Base-by-base conservation (phyloP, 1,140 invertebrate genomes). In the Anagrus nilaparvatae region DNA sequence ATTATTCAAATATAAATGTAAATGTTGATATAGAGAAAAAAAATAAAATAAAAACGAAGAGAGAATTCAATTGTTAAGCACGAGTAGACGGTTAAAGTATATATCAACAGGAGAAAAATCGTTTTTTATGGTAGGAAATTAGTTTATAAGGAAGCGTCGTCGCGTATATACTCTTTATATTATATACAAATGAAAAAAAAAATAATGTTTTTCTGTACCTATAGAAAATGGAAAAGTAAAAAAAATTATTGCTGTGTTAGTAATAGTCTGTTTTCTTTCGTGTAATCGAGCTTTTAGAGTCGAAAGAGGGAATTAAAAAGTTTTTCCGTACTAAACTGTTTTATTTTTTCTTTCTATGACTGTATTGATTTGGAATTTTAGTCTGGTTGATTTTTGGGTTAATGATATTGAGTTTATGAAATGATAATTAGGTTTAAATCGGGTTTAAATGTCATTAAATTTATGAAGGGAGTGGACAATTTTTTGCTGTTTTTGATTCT, bases 1-100 rank as follows among this genome's bases (percentile, higher is more conserved):
- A 69, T 69, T 69, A 69, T 69, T 69, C 65, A 69, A 67, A 69
- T 69, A 69, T 67, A 66, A 67, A 69, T 67, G 66, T 69, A 69
- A 69, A 69, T 67, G 66, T 69, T 69, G 64, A 65, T 69, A 69
- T 64, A 67, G 7, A 30, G 28, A 31, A 17, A 16, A 17, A 67
- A 67, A 64, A 61, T 64, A 68, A 65, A 31, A 17, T 8, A 17
- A 67, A 67, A 64, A 61, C 64, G 67, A 65, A 66, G 63, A 66
- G 64, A 66, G 64, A 67, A 69, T 69, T 69, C 61, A 67, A 69
- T 69, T 69, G 66, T 69, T 64, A 49, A 47, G 44, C 54, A 51
- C 51, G 49, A 47, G 49, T 47, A 48, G 46, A 43, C 46, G 53
- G 53, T 50, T 43, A 53, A 46, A 43, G 47, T 40, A 47, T 24